A percentile compares a stretch with the other conserved stretches of the same genome.
These are phyloP conservation scores for Micromussa lordhowensis DNA, from an alignment of 92 coral and sea anemone species.

Conservation along the genomic window DNA sequence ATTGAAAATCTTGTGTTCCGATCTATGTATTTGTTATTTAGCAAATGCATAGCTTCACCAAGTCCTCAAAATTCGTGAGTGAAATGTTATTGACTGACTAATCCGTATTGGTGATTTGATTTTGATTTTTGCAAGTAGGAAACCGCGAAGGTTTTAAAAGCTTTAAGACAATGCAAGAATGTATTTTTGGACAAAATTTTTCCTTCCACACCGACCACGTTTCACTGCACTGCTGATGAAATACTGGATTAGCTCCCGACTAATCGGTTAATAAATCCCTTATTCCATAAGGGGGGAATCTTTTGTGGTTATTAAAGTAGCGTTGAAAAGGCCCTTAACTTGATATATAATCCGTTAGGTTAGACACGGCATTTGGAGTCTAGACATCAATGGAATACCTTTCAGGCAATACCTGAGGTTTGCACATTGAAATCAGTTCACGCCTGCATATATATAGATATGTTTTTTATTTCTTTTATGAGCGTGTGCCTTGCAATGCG, in stretches of 20 bases:
- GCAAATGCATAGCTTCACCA: neutral
- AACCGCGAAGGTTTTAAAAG: neutral
- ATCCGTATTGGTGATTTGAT: neutral
- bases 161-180: neutral
- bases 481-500: neutral
- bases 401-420: neutral
- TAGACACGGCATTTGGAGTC: neutral
- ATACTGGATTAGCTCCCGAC: neutral
- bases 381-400: neutral
- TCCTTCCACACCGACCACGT: neutral
- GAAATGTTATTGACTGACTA: neutral
- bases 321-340: slow-evolving; percentile 31
- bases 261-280: neutral
- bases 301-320: neutral
- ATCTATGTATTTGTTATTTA: neutral
- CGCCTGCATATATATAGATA: neutral
- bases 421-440: neutral
- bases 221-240: neutral
- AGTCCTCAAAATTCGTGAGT: neutral
- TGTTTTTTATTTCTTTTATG: too few species aligned
- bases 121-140: neutral
- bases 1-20: neutral
- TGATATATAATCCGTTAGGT: neutral
- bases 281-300: neutral
- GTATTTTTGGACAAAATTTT: neutral